These are phyloP conservation scores for Neria commutata DNA, from an alignment of 2,888 invertebrate species.

Conservation along the genomic window DNA sequence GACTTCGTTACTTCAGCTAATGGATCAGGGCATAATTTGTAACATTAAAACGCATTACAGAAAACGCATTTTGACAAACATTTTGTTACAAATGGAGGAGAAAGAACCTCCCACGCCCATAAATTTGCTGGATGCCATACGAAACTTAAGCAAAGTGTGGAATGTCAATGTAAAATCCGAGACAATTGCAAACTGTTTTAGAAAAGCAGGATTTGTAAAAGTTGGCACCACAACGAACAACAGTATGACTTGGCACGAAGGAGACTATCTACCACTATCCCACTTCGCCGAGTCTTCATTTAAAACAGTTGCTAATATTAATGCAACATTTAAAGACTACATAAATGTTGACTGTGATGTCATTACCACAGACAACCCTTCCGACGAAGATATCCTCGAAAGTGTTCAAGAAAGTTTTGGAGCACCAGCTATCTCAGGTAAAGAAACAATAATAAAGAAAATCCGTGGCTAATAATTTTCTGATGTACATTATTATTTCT, in stretches of 20 bases:
- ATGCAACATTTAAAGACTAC: no score
- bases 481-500: not conserved
- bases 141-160: no score
- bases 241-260: not conserved
- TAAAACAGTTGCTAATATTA: not conserved
- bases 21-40: not conserved
- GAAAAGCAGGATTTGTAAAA: not conserved
- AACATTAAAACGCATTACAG: conserved; percentile 4
- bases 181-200: no score
- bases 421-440: not conserved
- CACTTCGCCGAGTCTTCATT: not conserved
- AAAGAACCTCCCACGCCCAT: conserved; percentile 2
- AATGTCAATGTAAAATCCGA: no score
- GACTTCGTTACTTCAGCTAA: conserved; percentile 12
- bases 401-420: not conserved
- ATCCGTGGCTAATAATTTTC: not conserved
- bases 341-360: not conserved
- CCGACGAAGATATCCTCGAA: not conserved
- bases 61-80: conserved; percentile 9
- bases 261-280: not conserved
- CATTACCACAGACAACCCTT: not conserved
- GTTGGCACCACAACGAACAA: not conserved
- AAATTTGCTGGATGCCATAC: not conserved
- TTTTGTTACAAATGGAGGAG: conserved; percentile 6
- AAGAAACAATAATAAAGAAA: not conserved